These are phyloP conservation scores for Antennarius maculatus DNA, from an alignment of 2,797 vertebrate genomes.

Conservation along the genomic window DNA sequence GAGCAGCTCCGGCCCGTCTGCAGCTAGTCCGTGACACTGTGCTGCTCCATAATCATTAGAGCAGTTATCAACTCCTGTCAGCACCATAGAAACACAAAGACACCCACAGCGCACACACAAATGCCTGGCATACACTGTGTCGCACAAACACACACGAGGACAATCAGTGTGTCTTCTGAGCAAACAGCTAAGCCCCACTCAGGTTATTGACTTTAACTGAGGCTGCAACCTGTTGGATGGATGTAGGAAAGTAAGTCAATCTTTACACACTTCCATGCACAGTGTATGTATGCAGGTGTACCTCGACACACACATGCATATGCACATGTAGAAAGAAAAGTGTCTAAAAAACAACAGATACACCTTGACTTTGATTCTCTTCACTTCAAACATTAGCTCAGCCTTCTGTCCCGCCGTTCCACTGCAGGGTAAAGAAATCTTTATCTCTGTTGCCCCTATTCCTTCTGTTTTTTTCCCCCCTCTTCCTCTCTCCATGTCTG, in stretches of 20 bases:
- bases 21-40: slow-evolving; percentile 46
- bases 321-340: slow-evolving; percentile 29
- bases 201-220: slow-evolving; percentile 82
- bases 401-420: slow-evolving; percentile 63
- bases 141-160: slow-evolving; percentile 53
- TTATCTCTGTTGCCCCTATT: slow-evolving; percentile 58
- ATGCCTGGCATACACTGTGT: slow-evolving; percentile 56
- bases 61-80: slow-evolving; percentile 74
- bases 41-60: slow-evolving; percentile 66
- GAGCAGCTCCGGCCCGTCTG: slow-evolving; percentile 52
- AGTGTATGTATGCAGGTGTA: slow-evolving; percentile 27
- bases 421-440: slow-evolving; percentile 72
- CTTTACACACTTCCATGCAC: slow-evolving; percentile 65
- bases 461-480: slow-evolving; percentile 56
- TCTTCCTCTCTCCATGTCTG: slow-evolving; percentile 70
- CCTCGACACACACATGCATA: slow-evolving; percentile 15
- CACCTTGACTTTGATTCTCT: slow-evolving; percentile 42
- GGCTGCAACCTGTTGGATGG: slow-evolving; percentile 69
- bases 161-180: slow-evolving; percentile 71
- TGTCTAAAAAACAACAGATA: slow-evolving; percentile 30
- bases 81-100: slow-evolving; percentile 77
- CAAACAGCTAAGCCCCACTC: slow-evolving; percentile 79
- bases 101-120: slow-evolving; percentile 36
- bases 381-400: slow-evolving; percentile 57
- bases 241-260: slow-evolving; percentile 67